phyloP scores from a whole-genome alignment of 1,140 invertebrate species.

The Papilio dardanus region DNA sequence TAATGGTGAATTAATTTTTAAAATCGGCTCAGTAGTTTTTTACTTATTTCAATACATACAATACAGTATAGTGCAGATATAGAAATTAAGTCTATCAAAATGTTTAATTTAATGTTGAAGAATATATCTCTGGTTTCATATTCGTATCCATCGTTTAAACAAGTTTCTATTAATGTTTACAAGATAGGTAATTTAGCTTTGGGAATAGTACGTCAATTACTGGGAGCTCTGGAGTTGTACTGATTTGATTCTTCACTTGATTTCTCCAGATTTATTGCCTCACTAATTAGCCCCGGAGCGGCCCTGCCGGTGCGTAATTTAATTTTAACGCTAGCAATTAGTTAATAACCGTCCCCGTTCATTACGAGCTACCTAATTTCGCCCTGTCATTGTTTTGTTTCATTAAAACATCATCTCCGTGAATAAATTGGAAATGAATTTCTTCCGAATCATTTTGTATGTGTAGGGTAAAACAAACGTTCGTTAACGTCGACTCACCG shows the following conservation, averaged over 20 bases:
- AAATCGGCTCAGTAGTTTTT: no score
- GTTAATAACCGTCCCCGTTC: slow-evolving; percentile 69
- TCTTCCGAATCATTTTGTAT: slow-evolving; percentile 56
- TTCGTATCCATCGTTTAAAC: not conserved
- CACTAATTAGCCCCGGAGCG: slow-evolving; percentile 66
- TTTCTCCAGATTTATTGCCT: slow-evolving; percentile 69
- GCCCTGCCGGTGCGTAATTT: slow-evolving; percentile 65
- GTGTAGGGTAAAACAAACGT: slow-evolving; percentile 55
- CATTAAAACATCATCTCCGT: slow-evolving; percentile 56
- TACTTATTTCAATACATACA: no score
- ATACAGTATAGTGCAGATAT: no score
- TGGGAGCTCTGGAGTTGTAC: slow-evolving; percentile 23
- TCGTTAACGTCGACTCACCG: slow-evolving; percentile 54
- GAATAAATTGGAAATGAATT: slow-evolving; percentile 67
- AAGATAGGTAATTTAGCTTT: not conserved
- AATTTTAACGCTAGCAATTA: slow-evolving; percentile 73
- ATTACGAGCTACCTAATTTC: slow-evolving; percentile 57
- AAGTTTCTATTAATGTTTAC: slow-evolving; percentile 3
- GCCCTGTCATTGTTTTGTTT: slow-evolving; percentile 65
- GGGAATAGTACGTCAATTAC: slow-evolving; percentile 34
- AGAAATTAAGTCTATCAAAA: not conserved
- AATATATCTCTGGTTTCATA: not conserved
- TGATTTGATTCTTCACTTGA: slow-evolving; percentile 65
- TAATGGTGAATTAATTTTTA: no score
- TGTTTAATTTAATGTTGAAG: not conserved